phyloP scores from a whole-genome alignment of 2,888 invertebrate species.

The Pheosia tremula region DNA sequence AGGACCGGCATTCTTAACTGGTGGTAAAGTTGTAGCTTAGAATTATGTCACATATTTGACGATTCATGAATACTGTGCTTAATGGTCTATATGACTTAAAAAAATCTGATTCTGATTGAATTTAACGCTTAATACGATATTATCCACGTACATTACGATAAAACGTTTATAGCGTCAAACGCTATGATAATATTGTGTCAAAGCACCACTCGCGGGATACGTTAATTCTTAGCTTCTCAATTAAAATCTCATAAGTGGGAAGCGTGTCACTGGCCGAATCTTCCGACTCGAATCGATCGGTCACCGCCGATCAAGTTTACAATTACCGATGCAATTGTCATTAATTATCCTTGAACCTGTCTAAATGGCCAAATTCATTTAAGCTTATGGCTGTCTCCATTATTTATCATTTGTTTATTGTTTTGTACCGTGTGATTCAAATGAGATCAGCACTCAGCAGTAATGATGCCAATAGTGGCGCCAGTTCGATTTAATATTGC shows the following conservation, averaged over 20 bases:
- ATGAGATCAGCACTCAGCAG: neutral
- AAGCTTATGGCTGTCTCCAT: neutral
- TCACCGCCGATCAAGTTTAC: conserved; percentile 42
- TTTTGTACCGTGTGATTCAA: neutral
- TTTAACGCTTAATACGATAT: too few relatives aligned
- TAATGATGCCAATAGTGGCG: too few relatives aligned
- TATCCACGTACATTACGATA: neutral
- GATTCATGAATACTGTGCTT: too few relatives aligned
- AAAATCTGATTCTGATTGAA: too few relatives aligned
- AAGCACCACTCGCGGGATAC: conserved; percentile 10
- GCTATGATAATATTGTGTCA: neutral
- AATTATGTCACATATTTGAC: too few relatives aligned
- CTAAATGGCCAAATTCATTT: conserved; percentile 14
- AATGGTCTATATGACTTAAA: too few relatives aligned
- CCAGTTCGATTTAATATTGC: neutral
- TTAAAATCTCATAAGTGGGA: conserved; percentile 26
- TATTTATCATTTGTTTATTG: neutral
- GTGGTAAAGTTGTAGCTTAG: too few relatives aligned
- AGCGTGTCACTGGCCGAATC: conserved; percentile 25
- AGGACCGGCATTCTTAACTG: too few relatives aligned
- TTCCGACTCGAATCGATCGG: conserved; percentile 55
- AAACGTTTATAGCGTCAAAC: neutral
- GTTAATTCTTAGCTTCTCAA: conserved; percentile 20
- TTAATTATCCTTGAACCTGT: conserved; percentile 53
- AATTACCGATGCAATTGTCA: conserved; percentile 31